phyloP scores from a whole-genome alignment of 2,797 vertebrate species.

The Myotis pilosus region DNA sequence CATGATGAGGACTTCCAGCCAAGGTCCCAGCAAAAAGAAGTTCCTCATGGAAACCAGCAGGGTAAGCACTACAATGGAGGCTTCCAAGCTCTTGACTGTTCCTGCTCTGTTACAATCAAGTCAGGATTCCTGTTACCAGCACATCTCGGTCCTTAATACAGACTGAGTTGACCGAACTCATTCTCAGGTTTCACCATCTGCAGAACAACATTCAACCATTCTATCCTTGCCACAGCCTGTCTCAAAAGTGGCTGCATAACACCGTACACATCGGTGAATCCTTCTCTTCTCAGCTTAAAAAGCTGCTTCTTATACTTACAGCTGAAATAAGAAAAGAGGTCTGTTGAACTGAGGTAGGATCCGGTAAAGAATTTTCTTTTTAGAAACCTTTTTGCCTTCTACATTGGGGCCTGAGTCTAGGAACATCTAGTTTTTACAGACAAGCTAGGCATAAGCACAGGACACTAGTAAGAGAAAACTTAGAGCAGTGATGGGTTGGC shows the following conservation, averaged over 20 bases:
- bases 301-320: not conserved
- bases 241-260: not conserved
- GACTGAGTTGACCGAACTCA: not conserved
- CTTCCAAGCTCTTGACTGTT: not conserved
- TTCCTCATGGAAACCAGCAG: not conserved
- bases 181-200: conserved; percentile 25
- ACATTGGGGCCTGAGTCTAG: not conserved
- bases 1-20: conserved; percentile 35
- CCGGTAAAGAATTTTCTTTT: not conserved
- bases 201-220: not conserved
- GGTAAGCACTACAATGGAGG: conserved; percentile 51
- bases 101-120: not conserved
- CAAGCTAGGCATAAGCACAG: not conserved
- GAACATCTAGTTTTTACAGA: not conserved
- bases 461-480: not conserved
- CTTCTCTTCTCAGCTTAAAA: conserved; percentile 31
- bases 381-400: conserved; percentile 36
- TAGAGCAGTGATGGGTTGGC: not conserved
- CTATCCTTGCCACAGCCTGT: not conserved
- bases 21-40: conserved; percentile 50
- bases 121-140: not conserved
- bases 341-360: not conserved
- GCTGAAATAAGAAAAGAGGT: conserved; percentile 45
- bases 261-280: not conserved
- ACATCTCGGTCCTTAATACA: not conserved